Percentiles rank a stretch among this genome's conserved stretches.
Conservation (phyloP, 2,888 invertebrate species). For the Leptopilina drosophilae region DNA sequence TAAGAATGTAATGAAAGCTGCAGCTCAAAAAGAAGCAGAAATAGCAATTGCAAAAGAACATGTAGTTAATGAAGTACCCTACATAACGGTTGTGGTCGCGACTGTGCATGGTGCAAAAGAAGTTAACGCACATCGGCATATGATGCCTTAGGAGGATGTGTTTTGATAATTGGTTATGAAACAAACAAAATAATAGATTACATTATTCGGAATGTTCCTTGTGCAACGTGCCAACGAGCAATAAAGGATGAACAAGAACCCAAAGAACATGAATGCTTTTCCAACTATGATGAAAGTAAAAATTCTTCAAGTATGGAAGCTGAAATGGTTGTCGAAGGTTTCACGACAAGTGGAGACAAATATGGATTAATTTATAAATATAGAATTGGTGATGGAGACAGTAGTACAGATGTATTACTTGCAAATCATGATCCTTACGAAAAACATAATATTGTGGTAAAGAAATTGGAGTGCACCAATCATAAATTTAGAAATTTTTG, state of each 20-base stretch:
- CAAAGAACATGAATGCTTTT: neutral
- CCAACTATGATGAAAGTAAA: neutral
- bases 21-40: neutral
- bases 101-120: neutral
- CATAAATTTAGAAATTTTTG: conserved; percentile 37
- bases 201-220: neutral
- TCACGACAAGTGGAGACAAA: conserved; percentile 33
- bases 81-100: neutral
- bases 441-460: conserved; percentile 31
- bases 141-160: conserved; percentile 10
- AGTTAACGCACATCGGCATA: neutral
- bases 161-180: neutral
- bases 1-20: conserved; percentile 5
- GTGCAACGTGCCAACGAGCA: conserved; percentile 1
- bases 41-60: neutral
- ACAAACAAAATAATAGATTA: neutral
- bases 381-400: conserved; percentile 48
- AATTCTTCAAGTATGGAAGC: neutral
- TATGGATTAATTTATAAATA: conserved; percentile 39
- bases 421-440: conserved; percentile 35
- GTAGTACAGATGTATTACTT: conserved; percentile 44
- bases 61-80: neutral
- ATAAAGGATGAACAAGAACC: neutral
- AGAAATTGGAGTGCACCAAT: conserved; percentile 45
- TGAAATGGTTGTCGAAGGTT: neutral